Base-by-base conservation (phyloP, 2,888 invertebrate species). In the Crioceris asparagi region DNA sequence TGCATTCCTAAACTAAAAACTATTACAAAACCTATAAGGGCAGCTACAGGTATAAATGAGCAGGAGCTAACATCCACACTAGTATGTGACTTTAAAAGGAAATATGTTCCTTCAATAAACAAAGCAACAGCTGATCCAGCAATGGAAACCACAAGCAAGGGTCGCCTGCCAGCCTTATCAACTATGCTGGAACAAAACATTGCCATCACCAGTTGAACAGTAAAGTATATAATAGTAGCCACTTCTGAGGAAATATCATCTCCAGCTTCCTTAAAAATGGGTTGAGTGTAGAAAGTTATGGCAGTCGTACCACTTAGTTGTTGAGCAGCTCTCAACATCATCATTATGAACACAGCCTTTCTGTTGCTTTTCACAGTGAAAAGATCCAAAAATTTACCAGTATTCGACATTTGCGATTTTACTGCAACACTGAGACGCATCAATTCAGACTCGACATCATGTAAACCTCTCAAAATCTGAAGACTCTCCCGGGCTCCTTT, bases 291-390 rank as follows among this genome's bases (percentile, higher is more conserved):
- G 4, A 76, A 73, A 1, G 76, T 69, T 3, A 78, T 70, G 1
- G 75, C 75, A 19, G 74, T 74, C 35, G 74, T 73, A 2, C 78
- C 78, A 49, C 74, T 74, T 27, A 77, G 48, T 40, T 64, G 62
- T 38, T 74, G 74, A 21, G 71, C 64, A 2, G 67, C 56, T 56
- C 71, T 65, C 3, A 82, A 62, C 6, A 73, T 70, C 29, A 77
- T 56, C 37, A 74, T 70, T 34, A 82, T 72, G 49, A 71, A 65
- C 49, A 81, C 64, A 2, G 81, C 80, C 59, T 72, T 74, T 43
- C 73, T 68, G 52, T 75, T 75, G 1, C 71, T 71, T 19, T 68
- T 67, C 44, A 71, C 70, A 10, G 66, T 65, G 38, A 77, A 54
- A 25, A 77, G 57, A 52, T 77, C 75, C 41, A 64, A 53, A 62